A percentile compares a stretch with the other conserved stretches of the same genome.
Evolutionary conservation across 2,797 vertebrate species (phyloP).

Genomic region (Acanthiza pusilla): DNA sequence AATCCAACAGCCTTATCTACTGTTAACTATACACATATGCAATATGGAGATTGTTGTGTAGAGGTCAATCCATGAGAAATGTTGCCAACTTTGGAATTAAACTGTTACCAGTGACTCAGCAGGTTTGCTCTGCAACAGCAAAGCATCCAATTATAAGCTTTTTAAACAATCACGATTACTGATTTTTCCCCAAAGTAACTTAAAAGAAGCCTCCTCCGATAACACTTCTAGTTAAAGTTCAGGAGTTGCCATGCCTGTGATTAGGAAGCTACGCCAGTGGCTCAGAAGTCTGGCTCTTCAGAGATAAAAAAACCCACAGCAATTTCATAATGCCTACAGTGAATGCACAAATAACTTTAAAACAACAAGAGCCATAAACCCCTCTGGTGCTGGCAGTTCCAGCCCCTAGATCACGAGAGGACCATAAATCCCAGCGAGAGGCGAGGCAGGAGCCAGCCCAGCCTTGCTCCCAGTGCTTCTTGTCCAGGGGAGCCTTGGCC

Average conservation of each 20-base stretch:
- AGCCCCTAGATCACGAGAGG: not conserved
- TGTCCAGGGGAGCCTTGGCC: not conserved
- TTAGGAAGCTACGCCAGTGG: not conserved
- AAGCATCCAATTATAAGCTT: not conserved
- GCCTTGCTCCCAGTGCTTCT: not conserved
- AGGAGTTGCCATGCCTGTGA: not conserved
- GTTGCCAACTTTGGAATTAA: not conserved
- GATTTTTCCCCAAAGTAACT: not conserved
- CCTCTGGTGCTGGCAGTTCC: not conserved
- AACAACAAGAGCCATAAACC: not conserved
- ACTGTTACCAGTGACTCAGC: conserved; percentile 1
- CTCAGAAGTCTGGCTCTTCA: not conserved
- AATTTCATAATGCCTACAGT: not conserved
- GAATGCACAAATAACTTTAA: conserved; percentile 12
- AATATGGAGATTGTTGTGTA: not conserved
- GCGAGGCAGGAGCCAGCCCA: not conserved
- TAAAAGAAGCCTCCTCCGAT: not conserved
- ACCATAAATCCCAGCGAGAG: not conserved
- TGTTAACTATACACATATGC: not conserved
- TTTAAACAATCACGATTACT: not conserved
- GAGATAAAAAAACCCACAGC: not conserved
- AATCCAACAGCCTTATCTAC: not conserved
- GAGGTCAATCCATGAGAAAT: not conserved
- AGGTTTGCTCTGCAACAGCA: not conserved
- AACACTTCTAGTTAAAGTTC: not conserved